These are phyloP conservation scores for Sebastes flavidus DNA, from an alignment of 2,797 vertebrate species.

Conservation along the genomic window DNA sequence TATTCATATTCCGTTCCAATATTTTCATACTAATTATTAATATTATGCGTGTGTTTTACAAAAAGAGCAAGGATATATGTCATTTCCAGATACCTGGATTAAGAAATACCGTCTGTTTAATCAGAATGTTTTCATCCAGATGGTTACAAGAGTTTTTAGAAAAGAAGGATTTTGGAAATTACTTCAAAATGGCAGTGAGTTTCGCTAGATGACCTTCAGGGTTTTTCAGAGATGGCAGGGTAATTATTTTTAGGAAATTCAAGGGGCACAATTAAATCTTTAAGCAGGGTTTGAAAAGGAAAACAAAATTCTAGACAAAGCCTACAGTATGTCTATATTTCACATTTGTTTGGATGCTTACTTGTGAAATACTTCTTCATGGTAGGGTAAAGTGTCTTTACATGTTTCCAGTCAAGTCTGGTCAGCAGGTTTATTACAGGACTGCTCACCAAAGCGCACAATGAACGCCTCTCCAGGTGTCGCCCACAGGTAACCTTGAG, in stretches of 20 bases:
- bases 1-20: not conserved
- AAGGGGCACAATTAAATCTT: not conserved
- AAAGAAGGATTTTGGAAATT: not conserved
- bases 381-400: not conserved
- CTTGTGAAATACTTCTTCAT: not conserved
- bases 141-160: not conserved
- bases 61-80: not conserved
- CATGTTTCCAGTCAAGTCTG: not conserved
- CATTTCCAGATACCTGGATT: not conserved
- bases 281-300: not conserved
- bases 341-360: not conserved
- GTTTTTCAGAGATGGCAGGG: not conserved
- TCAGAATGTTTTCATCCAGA: not conserved
- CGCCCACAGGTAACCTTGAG: conserved; percentile 47
- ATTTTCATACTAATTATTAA: not conserved
- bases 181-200: not conserved
- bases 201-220: not conserved
- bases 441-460: not conserved
- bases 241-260: not conserved
- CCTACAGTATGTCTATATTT: not conserved
- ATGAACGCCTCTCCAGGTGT: not conserved
- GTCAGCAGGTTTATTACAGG: not conserved
- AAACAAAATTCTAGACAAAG: not conserved
- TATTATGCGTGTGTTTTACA: not conserved
- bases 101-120: not conserved